phyloP scores from a whole-genome alignment of 2,113 vertebrate species.

The Herpailurus yagouaroundi region DNA sequence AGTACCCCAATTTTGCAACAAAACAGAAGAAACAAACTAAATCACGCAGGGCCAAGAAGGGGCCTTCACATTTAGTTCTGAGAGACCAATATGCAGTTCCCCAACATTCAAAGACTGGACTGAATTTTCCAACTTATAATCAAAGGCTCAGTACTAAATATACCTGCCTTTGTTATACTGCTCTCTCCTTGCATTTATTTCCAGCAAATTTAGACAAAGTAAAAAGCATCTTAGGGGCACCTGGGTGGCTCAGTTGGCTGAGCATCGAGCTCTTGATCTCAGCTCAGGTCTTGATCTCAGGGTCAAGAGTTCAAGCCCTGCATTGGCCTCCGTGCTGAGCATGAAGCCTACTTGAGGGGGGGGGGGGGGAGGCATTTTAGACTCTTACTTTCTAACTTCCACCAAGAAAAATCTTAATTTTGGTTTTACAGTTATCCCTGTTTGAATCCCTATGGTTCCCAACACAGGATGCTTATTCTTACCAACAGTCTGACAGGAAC shows the following conservation, averaged over 20 bases:
- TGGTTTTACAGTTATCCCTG: not conserved
- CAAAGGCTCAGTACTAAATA: slow-evolving; percentile 1
- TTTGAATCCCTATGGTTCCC: slow-evolving; percentile 23
- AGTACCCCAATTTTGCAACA: not conserved
- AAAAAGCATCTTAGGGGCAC: not conserved
- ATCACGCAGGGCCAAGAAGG: not conserved
- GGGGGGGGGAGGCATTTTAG: not conserved
- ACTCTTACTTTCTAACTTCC: not conserved
- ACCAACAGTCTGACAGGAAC: slow-evolving; percentile 45
- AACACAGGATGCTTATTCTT: slow-evolving; percentile 9
- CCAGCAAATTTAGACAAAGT: slow-evolving; percentile 25
- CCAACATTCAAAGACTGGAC: not conserved
- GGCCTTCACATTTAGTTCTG: not conserved
- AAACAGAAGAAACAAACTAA: slow-evolving; percentile 20
- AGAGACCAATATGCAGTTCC: not conserved
- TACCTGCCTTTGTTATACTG: not conserved
- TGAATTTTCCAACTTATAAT: not conserved
- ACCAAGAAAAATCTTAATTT: slow-evolving; percentile 35
- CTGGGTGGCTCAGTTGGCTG: no score
- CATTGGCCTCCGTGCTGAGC: no score
- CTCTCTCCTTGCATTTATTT: not conserved
- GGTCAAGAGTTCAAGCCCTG: no score
- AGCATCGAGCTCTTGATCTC: no score
- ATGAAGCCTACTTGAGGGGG: no score
- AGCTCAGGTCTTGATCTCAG: no score